phyloP scores from a whole-genome alignment of 2,797 vertebrate genomes.

The Helicolenus hilgendorfi region DNA sequence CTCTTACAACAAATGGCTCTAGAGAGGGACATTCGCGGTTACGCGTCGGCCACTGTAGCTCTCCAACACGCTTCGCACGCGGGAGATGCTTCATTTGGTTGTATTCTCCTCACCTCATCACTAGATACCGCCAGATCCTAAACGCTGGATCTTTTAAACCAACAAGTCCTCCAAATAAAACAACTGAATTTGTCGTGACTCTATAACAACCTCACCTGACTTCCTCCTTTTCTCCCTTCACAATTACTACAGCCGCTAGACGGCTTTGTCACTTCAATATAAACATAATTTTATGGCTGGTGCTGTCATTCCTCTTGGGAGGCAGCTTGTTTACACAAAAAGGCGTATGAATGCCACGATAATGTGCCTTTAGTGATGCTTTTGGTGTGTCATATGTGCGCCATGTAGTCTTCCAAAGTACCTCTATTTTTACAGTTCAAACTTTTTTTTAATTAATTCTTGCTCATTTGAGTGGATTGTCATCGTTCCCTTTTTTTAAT shows the following conservation, averaged over 20 bases:
- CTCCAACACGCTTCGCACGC: no score
- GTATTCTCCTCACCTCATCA: rapidly evolving
- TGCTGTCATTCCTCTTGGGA: neutral
- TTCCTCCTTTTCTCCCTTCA: neutral
- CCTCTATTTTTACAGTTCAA: neutral
- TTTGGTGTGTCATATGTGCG: no score
- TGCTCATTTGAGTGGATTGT: neutral
- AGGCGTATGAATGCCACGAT: no score
- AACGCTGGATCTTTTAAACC: no score
- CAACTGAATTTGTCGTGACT: neutral
- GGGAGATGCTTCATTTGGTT: no score
- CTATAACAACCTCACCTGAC: neutral
- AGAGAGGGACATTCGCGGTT: no score
- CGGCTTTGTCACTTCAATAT: neutral
- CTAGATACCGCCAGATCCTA: no score
- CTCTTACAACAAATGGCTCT: no score
- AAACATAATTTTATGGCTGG: neutral
- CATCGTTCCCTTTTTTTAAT: neutral
- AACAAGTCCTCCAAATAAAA: neutral
- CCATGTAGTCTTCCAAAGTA: neutral
- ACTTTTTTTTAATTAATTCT: neutral
- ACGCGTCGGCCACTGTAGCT: rapidly evolving
- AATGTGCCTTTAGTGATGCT: no score
- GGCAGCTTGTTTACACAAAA: no score
- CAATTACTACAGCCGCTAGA: neutral